Evolutionary conservation across 2,113 vertebrate species (phyloP).

Genomic region (Penelope pileata): DNA sequence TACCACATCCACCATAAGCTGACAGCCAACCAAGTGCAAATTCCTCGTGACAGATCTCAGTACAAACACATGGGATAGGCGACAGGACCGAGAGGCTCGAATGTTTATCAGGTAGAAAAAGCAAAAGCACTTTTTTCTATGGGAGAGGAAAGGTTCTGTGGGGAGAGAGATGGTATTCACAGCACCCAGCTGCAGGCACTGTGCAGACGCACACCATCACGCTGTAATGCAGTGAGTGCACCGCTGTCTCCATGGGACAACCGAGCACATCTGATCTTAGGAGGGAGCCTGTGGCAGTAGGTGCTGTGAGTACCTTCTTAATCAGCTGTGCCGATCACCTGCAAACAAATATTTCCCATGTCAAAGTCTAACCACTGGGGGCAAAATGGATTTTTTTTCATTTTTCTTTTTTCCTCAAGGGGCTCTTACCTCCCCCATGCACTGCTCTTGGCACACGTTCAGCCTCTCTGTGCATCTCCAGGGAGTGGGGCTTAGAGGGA

Average conservation of each 20-base stretch:
- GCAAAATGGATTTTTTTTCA: neutral
- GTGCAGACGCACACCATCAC: neutral
- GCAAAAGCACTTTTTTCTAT: slow-evolving; percentile 70
- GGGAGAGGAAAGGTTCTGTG: neutral
- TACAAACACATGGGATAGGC: slow-evolving; percentile 97
- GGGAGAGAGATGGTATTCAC: slow-evolving; percentile 7
- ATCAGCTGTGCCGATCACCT: slow-evolving; percentile 11
- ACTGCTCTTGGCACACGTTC: neutral
- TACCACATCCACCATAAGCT: slow-evolving; percentile 98
- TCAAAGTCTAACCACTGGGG: slow-evolving; percentile 28
- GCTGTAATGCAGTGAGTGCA: neutral
- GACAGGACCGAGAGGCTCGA: neutral
- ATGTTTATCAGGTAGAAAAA: slow-evolving; percentile 63
- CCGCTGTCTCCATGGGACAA: neutral
- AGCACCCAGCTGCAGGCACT: neutral
- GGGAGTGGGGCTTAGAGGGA: neutral
- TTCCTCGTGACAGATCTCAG: slow-evolving; percentile 92
- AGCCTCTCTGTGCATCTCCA: neutral
- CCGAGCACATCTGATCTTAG: neutral
- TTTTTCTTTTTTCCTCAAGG: neutral
- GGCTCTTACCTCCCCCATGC: neutral
- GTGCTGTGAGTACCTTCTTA: slow-evolving; percentile 56
- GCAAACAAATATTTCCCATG: slow-evolving; percentile 27
- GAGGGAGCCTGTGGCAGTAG: neutral
- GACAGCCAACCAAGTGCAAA: slow-evolving; percentile 87